Evolutionary conservation across 30 jellyfish, hydroid and myxozoan genomes (phyloP), one percentile per base, ranked within the genome.

Genomic region (Mastigias papua): DNA sequence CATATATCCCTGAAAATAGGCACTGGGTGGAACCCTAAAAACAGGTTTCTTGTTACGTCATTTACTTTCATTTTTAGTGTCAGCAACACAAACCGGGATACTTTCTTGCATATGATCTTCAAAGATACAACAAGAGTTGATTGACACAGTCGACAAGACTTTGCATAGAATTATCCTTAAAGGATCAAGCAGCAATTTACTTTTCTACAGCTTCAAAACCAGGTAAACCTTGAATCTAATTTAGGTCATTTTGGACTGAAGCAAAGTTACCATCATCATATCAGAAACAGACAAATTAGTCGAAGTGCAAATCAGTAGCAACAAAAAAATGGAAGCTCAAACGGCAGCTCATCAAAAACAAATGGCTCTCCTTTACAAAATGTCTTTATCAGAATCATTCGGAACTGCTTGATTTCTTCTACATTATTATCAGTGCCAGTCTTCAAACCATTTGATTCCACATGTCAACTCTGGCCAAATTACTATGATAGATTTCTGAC

Each of bases 391-490:
- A 68, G 25, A 42, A 42, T 42, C 54, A 42, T 42, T 15, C 13
- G 54, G 54, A 42, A 15, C 54, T 42, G 54, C 54, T 42, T 15
- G 7, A 15, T 15, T 42, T 42, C 54, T 42, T 15, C 54, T 42
- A 42, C 54, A 42, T 42, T 42, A 42, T 15, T 15, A 42, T 42
- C 54, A 42, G 13, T 42, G 7, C 84, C 84, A 22, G 33, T n/a
- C 10, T 73, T 31, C n/a, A 15, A 73, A 50, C 84, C 84, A 34
- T 73, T 73, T 27, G 84, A 73, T 50, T 27, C 75, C 35, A 42
- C 84, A 25, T 4, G 33, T 11, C 79, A 73, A 50, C 37, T 73
- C 29, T 73, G 84, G 84, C 25, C 78, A 26, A 78, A 42, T 50
- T 31, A 26, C 84, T 73, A 64, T 67, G 73, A 33, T 3, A 13